A percentile compares a stretch with the other conserved stretches of the same genome.
Conservation (phyloP, 2,888 invertebrate genomes). For the Craniophora ligustri region DNA sequence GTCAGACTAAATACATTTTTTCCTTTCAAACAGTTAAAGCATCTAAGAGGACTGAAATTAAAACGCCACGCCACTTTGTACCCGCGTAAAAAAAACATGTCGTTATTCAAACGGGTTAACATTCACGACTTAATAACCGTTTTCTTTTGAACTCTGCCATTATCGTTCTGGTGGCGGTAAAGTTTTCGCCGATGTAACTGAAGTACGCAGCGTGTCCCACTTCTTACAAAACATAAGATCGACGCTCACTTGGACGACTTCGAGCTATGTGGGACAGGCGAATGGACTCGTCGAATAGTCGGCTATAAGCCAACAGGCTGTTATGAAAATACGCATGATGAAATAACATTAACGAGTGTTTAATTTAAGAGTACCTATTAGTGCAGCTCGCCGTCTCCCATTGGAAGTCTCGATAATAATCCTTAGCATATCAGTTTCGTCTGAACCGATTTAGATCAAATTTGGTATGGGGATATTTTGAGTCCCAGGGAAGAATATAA, state of each 20-base stretch:
- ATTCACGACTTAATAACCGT: constrained; percentile 17
- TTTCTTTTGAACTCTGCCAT: constrained; percentile 25
- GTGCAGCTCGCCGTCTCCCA: background rate
- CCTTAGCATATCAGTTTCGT: too few species aligned
- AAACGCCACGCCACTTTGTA: too few species aligned
- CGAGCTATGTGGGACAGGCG: constrained; percentile 64
- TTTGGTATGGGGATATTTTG: too few species aligned
- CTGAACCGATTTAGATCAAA: too few species aligned
- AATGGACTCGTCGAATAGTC: constrained; percentile 51
- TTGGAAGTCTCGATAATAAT: too few species aligned
- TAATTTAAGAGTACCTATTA: constrained; percentile 22
- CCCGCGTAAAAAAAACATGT: background rate
- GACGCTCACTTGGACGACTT: constrained; percentile 62
- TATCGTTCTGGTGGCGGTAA: constrained; percentile 22
- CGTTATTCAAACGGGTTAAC: background rate
- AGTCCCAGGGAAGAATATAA: too few species aligned
- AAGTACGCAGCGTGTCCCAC: constrained; percentile 54
- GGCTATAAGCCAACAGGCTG: constrained; percentile 41
- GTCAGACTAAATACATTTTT: too few species aligned
- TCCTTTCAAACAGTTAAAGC: too few species aligned
- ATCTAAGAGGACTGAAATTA: too few species aligned
- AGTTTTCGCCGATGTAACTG: constrained; percentile 38
- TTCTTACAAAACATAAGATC: constrained; percentile 59
- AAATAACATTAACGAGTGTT: constrained; percentile 31
- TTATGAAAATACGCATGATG: constrained; percentile 47